A percentile compares a stretch with the other conserved stretches of the same genome.
phyloP scores from a whole-genome alignment of 2,888 invertebrate species.

The Leptura quadrifasciata region DNA sequence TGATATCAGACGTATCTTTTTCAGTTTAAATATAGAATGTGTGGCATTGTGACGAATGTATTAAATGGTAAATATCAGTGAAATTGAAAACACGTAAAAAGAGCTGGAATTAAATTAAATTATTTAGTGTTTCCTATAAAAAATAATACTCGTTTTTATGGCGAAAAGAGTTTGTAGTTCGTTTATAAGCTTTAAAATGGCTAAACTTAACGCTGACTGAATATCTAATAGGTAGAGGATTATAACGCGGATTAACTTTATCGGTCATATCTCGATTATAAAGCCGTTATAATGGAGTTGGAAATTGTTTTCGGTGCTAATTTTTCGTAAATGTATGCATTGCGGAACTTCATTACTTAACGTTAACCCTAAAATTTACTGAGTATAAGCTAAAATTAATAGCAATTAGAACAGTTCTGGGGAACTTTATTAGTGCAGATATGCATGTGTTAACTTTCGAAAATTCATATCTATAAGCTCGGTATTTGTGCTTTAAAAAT shows the following conservation, averaged over 20 bases:
- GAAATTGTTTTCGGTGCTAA: not conserved
- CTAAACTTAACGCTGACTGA: not conserved
- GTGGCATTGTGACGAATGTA: no score
- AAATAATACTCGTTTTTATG: not conserved
- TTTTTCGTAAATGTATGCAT: not conserved
- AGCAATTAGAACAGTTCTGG: not conserved
- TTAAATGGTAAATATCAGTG: no score
- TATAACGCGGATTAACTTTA: not conserved
- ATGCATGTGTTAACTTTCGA: not conserved
- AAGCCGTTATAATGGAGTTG: not conserved
- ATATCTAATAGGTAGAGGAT: conserved; percentile 1
- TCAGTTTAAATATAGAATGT: no score
- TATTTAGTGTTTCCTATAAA: not conserved
- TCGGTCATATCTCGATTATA: not conserved
- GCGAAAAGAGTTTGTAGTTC: not conserved
- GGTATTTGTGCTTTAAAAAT: not conserved
- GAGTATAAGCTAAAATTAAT: not conserved
- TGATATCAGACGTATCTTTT: no score
- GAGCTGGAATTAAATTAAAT: not conserved
- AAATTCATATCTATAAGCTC: not conserved
- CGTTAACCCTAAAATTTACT: not conserved
- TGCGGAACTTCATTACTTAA: not conserved
- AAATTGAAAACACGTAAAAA: no score
- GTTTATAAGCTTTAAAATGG: not conserved
- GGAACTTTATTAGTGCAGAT: not conserved